Evolutionary conservation across 2,797 vertebrate genomes (phyloP), one percentile per base, ranked within the genome.

Genomic region (Melanotaenia parkinsoni): DNA sequence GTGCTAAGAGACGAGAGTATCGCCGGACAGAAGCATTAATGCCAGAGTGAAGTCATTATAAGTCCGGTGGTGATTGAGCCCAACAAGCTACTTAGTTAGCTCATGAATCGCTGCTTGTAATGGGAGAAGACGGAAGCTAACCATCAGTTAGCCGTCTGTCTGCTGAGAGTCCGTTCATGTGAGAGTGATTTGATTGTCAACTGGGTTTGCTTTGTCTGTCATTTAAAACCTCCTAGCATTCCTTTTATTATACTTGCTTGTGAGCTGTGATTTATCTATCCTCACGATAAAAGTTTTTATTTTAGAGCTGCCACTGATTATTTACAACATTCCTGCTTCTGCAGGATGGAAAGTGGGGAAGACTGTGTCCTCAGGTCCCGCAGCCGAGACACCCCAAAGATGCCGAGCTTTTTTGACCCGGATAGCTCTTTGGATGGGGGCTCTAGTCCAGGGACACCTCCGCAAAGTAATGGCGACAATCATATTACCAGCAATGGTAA

Each of bases 401-500:
- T 63, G 37, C 67, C 85, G 18, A 16, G 51, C 38, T 69, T 63
- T 43, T 18, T 74, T 8, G 87, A 88, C 18, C 5, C 58, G 1
- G 82, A 88, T 0, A 61, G 58, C 70, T 73, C 75, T 7, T 5
- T 72, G 38, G 77, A 83, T 5, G 79, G 59, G 26, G 70, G 70
- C 0, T 35, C 54, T 33, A 75, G 62, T 47, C 76, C n/a, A 8
- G 77, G 26, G 7, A 67, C 67, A n/a, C 70, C 72, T 1, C 84
- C 63, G 20, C 81, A 67, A 53, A 60, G 38, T 67, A 79, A 66
- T 22, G 82, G 74, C 56, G 89, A 87, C 20, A 70, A 56, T 11
- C 79, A 80, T 62, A 35, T 76, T 9, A 82, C 76, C 47, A 91
- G 74, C 74, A 93, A 93, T 56, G 93, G 94, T 94, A 63, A 83